phyloP scores from a whole-genome alignment of 2,797 vertebrate species.

The Cossypha dichroa region DNA sequence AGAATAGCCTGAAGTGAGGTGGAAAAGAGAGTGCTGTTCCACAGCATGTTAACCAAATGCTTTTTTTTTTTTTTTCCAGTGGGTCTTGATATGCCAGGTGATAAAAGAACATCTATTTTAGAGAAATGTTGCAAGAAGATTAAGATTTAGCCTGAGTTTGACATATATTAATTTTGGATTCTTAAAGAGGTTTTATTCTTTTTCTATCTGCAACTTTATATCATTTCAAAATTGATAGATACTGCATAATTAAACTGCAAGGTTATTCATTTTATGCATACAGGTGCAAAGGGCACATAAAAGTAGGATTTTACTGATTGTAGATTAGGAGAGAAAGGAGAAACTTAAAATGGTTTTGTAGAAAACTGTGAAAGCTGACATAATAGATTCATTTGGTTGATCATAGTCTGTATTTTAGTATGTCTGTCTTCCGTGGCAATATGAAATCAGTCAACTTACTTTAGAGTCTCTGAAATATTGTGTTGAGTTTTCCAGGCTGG shows the following conservation, averaged over 20 bases:
- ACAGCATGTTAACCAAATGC: constrained; percentile 78
- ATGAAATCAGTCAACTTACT: constrained; percentile 48
- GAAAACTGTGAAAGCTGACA: constrained; percentile 68
- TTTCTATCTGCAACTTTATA: constrained; percentile 76
- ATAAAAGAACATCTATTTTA: constrained; percentile 83
- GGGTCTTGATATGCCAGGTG: constrained; percentile 73
- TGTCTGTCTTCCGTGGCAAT: constrained; percentile 37
- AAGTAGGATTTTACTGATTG: constrained; percentile 77
- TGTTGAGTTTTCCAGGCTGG: background rate
- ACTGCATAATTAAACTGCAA: constrained; percentile 78
- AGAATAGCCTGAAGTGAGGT: constrained; percentile 81
- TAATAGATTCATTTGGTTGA: constrained; percentile 74
- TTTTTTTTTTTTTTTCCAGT: constrained; percentile 29
- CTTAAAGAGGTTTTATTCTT: constrained; percentile 76
- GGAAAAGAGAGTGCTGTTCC: constrained; percentile 74
- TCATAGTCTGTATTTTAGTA: constrained; percentile 26
- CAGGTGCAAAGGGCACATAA: constrained; percentile 78
- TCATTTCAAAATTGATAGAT: constrained; percentile 74
- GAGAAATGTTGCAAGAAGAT: constrained; percentile 78
- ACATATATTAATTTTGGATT: constrained; percentile 81
- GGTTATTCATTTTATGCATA: constrained; percentile 81
- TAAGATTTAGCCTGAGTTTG: constrained; percentile 81
- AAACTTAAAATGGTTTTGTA: constrained; percentile 71
- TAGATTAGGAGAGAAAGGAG: constrained; percentile 75
- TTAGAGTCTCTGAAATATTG: constrained; percentile 20